Percentiles rank a stretch among this genome's conserved stretches.
These are phyloP conservation scores for Azorinus chamasolen DNA, from an alignment of 2,888 invertebrate genomes.

Conservation along the genomic window DNA sequence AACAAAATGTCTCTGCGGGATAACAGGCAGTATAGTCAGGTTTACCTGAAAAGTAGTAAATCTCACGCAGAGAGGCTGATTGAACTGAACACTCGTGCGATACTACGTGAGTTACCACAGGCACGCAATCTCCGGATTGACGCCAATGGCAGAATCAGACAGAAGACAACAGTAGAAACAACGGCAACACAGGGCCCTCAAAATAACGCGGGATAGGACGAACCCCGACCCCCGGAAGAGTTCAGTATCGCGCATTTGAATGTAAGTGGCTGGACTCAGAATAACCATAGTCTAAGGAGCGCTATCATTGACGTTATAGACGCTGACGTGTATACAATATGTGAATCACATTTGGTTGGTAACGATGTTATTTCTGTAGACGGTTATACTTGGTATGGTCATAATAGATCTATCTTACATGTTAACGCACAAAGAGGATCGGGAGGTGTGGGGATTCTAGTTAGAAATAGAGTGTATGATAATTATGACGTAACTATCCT, in stretches of 20 bases:
- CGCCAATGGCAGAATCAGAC: neutral
- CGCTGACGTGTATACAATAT: neutral
- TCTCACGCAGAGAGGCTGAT: slow-evolving; percentile 9
- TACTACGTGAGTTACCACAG: neutral
- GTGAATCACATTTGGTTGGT: slow-evolving; percentile 5
- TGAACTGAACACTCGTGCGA: neutral
- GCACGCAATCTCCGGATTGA: neutral
- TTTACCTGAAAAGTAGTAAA: slow-evolving; percentile 7
- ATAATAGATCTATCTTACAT: neutral
- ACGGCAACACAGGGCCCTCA: too few relatives aligned
- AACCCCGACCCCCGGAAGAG: slow-evolving; percentile 14
- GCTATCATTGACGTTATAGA: neutral
- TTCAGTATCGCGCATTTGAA: slow-evolving; percentile 42
- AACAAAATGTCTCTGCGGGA: neutral
- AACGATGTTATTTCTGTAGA: neutral
- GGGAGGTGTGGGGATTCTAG: slow-evolving; percentile 1
- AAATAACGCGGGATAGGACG: neutral
- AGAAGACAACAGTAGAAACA: neutral
- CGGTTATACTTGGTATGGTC: slow-evolving; percentile 2
- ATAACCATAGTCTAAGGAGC: slow-evolving; percentile 24
- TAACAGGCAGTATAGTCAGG: neutral
- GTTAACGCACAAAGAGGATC: slow-evolving; percentile 6
- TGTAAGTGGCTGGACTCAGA: slow-evolving; percentile 50
- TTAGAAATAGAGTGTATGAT: slow-evolving; percentile 1
- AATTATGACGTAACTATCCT: too few relatives aligned